Conservation (phyloP, 2,113 vertebrate species). For the Psilopsiagon aurifrons region DNA sequence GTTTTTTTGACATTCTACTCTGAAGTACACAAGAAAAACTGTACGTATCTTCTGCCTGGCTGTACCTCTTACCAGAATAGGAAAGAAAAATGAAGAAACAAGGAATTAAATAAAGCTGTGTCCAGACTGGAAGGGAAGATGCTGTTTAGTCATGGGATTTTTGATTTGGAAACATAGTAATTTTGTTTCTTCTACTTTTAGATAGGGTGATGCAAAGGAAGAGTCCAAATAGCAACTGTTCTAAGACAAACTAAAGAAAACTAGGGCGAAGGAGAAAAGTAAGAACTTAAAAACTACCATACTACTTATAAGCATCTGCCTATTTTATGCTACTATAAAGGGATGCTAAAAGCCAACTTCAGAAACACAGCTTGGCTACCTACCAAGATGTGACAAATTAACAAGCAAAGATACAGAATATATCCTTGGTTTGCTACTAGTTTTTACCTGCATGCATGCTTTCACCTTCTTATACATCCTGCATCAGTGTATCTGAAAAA, state of each 20-base stretch:
- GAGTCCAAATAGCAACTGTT: neutral
- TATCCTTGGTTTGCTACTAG: neutral
- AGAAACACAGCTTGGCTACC: neutral
- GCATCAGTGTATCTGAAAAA: conserved; percentile 34
- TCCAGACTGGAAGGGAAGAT: neutral
- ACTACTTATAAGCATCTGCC: conserved; percentile 6
- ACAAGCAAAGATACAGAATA: neutral
- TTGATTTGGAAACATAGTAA: neutral
- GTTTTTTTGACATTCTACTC: conserved; percentile 10
- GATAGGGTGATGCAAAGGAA: neutral
- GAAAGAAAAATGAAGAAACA: neutral
- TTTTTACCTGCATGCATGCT: conserved; percentile 44
- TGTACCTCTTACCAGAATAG: neutral
- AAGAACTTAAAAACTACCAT: neutral
- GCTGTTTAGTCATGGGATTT: neutral
- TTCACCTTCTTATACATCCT: neutral
- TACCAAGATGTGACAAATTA: neutral
- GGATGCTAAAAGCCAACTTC: neutral
- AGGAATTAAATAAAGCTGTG: neutral
- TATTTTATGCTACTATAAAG: conserved; percentile 5
- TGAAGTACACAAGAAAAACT: neutral
- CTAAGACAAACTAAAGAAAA: conserved; percentile 1
- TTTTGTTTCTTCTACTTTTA: neutral
- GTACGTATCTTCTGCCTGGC: conserved; percentile 2
- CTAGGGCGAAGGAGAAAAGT: neutral